phyloP scores from a whole-genome alignment of 2,888 invertebrate genomes.

The Meta bourneti region DNA sequence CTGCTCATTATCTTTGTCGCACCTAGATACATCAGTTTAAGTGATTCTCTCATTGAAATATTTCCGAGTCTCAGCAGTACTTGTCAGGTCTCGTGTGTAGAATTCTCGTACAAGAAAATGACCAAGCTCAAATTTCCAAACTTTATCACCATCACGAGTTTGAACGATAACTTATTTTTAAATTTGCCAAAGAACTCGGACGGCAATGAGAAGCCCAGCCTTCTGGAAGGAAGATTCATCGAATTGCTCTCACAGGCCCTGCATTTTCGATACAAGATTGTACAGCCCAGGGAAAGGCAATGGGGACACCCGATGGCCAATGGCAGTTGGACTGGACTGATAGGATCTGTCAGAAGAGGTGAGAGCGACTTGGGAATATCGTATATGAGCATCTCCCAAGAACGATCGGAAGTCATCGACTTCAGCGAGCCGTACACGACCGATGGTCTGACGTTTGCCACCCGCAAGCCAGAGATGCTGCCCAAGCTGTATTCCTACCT shows the following conservation, averaged over 20 bases:
- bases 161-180: no score
- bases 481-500: neutral
- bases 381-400: slow-evolving; percentile 83
- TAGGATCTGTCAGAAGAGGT: slow-evolving; percentile 11
- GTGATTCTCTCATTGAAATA: no score
- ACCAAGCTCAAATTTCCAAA: no score
- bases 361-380: slow-evolving; percentile 83
- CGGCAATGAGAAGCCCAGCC: neutral
- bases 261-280: neutral
- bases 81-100: no score
- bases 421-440: slow-evolving; percentile 81
- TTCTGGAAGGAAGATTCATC: slow-evolving; percentile 9
- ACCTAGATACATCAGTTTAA: no score
- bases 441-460: slow-evolving; percentile 22
- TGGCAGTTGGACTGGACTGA: slow-evolving; percentile 78
- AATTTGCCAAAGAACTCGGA: neutral
- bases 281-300: neutral
- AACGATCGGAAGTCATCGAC: slow-evolving; percentile 83
- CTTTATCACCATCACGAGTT: no score
- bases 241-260: neutral
- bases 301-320: slow-evolving; percentile 20
- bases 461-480: neutral
- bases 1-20: no score
- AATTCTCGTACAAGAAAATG: no score
- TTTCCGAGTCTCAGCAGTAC: no score